phyloP scores from a whole-genome alignment of 2,888 invertebrate species.

The Eristalis tenax region DNA sequence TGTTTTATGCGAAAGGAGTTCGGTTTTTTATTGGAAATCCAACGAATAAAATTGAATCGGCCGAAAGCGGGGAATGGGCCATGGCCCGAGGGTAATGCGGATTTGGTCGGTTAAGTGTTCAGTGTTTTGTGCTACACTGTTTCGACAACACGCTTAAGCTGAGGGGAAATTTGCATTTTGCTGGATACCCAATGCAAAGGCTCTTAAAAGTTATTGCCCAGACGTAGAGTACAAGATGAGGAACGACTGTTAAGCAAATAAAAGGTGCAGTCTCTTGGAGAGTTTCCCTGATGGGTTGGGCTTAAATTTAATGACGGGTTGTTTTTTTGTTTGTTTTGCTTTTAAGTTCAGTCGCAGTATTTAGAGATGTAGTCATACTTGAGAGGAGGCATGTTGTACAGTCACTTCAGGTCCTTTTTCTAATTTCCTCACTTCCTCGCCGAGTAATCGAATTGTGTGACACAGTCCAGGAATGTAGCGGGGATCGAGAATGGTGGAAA shows the following conservation, averaged over 20 bases:
- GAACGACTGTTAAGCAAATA: neutral
- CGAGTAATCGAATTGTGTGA: too few species aligned
- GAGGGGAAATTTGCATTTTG: neutral
- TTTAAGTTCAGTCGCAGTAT: neutral
- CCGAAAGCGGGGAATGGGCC: neutral
- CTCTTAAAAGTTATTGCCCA: neutral
- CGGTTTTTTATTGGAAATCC: neutral
- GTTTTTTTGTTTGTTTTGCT: neutral
- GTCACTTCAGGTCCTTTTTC: too few species aligned
- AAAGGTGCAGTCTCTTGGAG: neutral
- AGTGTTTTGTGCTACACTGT: neutral
- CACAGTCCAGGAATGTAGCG: too few species aligned
- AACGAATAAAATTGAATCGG: neutral
- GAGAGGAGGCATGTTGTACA: too few species aligned
- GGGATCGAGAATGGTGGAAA: too few species aligned
- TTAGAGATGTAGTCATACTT: neutral
- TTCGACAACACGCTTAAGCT: neutral
- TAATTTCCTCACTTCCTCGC: too few species aligned
- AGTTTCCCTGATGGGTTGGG: neutral
- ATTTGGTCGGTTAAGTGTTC: neutral
- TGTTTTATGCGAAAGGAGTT: slow-evolving; percentile 4
- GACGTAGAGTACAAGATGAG: neutral
- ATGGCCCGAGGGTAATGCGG: neutral
- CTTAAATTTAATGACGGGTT: neutral
- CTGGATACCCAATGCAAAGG: neutral